phyloP scores from a whole-genome alignment of 2,113 vertebrate genomes.

The Atlantisia rogersi region DNA sequence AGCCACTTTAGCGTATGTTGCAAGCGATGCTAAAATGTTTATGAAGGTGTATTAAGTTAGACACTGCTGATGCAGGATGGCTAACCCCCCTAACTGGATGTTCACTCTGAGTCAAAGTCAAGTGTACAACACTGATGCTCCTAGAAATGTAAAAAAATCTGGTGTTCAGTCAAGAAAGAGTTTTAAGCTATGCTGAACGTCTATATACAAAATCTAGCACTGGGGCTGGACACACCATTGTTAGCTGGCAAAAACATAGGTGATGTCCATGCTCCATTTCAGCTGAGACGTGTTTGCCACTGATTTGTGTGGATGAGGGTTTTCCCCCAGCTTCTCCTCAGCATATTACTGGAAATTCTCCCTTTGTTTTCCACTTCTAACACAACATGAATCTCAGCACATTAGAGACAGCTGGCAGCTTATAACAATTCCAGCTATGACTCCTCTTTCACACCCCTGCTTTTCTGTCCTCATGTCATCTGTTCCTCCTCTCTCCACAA shows the following conservation, averaged over 20 bases:
- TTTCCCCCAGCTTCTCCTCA: not conserved
- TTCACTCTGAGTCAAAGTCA: not conserved
- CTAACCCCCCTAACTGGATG: not conserved
- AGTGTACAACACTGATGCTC: not conserved
- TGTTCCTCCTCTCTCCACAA: not conserved
- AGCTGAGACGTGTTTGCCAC: not conserved
- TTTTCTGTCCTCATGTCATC: not conserved
- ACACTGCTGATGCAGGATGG: not conserved
- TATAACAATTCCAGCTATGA: not conserved
- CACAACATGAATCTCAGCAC: not conserved
- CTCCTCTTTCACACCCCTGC: not conserved
- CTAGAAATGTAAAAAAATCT: not conserved
- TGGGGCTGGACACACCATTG: not conserved
- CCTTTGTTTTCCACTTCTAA: not conserved
- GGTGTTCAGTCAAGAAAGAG: not conserved
- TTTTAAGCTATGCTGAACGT: not conserved
- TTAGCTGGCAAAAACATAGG: not conserved
- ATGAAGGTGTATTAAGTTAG: not conserved
- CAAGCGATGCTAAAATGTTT: not conserved
- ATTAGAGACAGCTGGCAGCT: not conserved
- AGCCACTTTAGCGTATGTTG: not conserved
- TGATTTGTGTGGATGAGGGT: conserved; percentile 5
- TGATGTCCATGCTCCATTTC: not conserved
- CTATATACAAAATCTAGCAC: not conserved
- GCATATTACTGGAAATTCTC: not conserved